Conservation (phyloP, 1,140 invertebrate genomes). For the Trypoxylus dichotomus region DNA sequence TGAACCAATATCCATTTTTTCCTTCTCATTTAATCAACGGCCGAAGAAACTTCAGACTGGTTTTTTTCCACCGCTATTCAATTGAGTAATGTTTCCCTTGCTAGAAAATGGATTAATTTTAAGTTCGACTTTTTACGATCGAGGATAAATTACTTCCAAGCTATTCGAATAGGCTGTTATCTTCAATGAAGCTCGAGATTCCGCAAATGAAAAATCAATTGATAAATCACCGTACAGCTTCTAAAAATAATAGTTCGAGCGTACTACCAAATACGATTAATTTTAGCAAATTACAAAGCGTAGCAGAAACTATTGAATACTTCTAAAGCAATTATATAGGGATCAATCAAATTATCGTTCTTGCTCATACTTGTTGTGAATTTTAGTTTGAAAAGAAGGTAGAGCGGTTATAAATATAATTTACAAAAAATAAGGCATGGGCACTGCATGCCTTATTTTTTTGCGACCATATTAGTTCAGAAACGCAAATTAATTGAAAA, state of each 20-base stretch:
- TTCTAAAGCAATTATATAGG: no score
- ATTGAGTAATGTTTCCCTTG: neutral
- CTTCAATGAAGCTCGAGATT: neutral
- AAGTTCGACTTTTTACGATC: neutral
- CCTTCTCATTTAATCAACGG: neutral
- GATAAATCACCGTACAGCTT: neutral
- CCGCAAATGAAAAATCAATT: neutral
- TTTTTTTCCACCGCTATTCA: neutral
- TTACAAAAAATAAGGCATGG: no score
- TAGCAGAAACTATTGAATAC: no score
- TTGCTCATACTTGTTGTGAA: no score
- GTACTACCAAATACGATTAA: neutral
- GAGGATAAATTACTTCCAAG: neutral
- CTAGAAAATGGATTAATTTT: conserved; percentile 3
- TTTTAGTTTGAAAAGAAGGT: no score
- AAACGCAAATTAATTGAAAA: no score
- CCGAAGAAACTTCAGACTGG: neutral
- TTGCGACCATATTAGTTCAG: no score
- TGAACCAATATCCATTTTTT: neutral
- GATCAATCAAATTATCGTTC: no score
- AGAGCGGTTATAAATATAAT: no score
- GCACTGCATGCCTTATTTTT: no score
- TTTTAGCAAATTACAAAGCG: neutral
- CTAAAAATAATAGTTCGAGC: neutral
- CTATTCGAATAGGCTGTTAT: neutral